A percentile compares a stretch with the other conserved stretches of the same genome.
phyloP scores from a whole-genome alignment of 2,797 vertebrate genomes.

The Euthynnus affinis region DNA sequence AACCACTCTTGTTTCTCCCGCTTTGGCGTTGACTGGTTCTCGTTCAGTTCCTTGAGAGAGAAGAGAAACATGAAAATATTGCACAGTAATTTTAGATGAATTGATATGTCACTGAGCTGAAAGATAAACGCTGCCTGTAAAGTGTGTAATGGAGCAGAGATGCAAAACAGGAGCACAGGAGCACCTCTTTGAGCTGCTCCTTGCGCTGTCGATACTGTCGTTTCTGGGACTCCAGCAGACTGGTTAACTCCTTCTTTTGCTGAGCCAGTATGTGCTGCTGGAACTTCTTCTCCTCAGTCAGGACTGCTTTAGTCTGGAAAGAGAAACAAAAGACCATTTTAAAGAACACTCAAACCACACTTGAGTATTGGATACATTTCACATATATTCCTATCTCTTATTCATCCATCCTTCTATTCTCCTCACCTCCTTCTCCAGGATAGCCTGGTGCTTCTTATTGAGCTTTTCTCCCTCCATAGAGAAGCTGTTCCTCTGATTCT shows the following conservation, averaged over 20 bases:
- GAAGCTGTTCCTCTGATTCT: conserved; percentile 93
- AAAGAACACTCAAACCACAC: no score
- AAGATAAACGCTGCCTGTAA: neutral
- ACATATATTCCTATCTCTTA: neutral
- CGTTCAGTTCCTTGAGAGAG: conserved; percentile 89
- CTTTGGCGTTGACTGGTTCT: conserved; percentile 95
- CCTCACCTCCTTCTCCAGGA: conserved; percentile 92
- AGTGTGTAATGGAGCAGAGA: neutral
- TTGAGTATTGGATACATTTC: no score
- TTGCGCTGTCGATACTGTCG: conserved; percentile 93
- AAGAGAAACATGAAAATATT: no score
- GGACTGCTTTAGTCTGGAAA: conserved; percentile 84
- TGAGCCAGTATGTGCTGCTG: conserved; percentile 94
- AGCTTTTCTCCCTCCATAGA: conserved; percentile 92
- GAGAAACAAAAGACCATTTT: neutral
- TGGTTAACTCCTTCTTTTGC: conserved; percentile 93
- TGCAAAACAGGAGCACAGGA: neutral
- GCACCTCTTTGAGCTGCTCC: conserved; percentile 95
- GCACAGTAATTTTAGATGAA: neutral
- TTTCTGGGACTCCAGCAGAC: conserved; percentile 92
- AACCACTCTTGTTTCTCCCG: conserved; percentile 96
- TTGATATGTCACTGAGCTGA: neutral
- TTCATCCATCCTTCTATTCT: neutral
- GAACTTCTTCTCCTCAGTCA: conserved; percentile 94
- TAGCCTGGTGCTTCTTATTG: conserved; percentile 90